Conservation (phyloP, 2,113 vertebrate genomes). For the Chascanopsetta lugubris region DNA sequence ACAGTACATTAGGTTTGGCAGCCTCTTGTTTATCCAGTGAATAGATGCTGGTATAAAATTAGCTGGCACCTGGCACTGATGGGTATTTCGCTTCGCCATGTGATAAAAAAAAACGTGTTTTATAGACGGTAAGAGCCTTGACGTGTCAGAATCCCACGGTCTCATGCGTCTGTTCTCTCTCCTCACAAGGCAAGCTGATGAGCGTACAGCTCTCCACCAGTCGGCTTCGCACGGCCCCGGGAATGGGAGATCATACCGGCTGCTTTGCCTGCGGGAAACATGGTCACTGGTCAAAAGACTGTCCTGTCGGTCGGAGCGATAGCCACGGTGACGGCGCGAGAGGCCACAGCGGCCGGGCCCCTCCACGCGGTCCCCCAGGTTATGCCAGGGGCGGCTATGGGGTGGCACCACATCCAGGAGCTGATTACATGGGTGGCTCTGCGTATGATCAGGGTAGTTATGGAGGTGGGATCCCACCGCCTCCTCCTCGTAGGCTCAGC, state of each 20-base stretch:
- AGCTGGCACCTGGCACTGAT: conserved; percentile 8
- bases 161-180: conserved; percentile 86
- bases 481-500: conserved; percentile 51
- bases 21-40: conserved; percentile 8
- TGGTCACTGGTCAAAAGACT: conserved; percentile 98
- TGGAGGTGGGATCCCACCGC: conserved; percentile 51
- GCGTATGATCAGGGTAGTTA: conserved; percentile 69
- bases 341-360: conserved; percentile 55
- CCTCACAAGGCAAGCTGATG: conserved; percentile 95
- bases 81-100: conserved; percentile 22
- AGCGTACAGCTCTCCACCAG: conserved; percentile 96
- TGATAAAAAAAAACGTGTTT: conserved; percentile 37
- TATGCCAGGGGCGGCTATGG: conserved; percentile 71
- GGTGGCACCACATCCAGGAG: conserved; percentile 47
- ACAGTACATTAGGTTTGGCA: conserved; percentile 6
- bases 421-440: conserved; percentile 63
- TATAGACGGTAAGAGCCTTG: conserved; percentile 49
- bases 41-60: conserved; percentile 9
- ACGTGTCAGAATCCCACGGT: conserved; percentile 58
- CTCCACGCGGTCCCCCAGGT: conserved; percentile 55
- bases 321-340: conserved; percentile 67
- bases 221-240: conserved; percentile 92
- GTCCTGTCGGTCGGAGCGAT: conserved; percentile 85
- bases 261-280: conserved; percentile 97
- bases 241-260: conserved; percentile 96